Evolutionary conservation across 2,113 vertebrate genomes (phyloP).

Genomic region (Spea bombifrons): DNA sequence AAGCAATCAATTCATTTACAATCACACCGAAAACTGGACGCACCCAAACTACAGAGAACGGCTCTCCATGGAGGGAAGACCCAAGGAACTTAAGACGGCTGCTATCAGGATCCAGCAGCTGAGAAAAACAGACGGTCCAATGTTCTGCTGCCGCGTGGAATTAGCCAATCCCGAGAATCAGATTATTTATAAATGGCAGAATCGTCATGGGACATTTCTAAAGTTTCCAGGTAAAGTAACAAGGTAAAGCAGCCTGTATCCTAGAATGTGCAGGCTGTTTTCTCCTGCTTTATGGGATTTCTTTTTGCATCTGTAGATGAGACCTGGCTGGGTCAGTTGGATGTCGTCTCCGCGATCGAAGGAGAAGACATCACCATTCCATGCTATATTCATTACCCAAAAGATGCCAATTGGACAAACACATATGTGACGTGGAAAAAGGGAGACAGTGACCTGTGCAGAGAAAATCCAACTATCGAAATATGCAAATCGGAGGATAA

Average conservation of each 20-base stretch:
- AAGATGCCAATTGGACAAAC: background rate
- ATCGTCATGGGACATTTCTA: slow-evolving; percentile 1
- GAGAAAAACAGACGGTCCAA: background rate
- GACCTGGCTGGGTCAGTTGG: background rate
- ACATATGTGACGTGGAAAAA: background rate
- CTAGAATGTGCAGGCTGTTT: no score
- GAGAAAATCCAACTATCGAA: background rate
- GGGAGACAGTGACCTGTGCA: background rate
- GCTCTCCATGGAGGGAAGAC: slow-evolving; percentile 3
- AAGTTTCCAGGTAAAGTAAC: background rate
- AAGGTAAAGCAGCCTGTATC: background rate
- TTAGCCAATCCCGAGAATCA: background rate
- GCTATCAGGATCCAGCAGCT: slow-evolving; percentile 10
- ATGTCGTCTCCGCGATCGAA: background rate
- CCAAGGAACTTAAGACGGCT: background rate
- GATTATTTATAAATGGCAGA: background rate
- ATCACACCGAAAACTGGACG: background rate
- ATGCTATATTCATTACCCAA: background rate
- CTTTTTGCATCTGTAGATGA: background rate
- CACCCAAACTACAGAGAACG: slow-evolving; percentile 7
- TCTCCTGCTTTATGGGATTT: no score
- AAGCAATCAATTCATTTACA: background rate
- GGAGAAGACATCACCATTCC: background rate
- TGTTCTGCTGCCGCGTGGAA: slow-evolving; percentile 16
- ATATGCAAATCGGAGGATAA: no score